These are phyloP conservation scores for Ammodytes dubius DNA, from an alignment of 2,113 vertebrate species.

Conservation along the genomic window DNA sequence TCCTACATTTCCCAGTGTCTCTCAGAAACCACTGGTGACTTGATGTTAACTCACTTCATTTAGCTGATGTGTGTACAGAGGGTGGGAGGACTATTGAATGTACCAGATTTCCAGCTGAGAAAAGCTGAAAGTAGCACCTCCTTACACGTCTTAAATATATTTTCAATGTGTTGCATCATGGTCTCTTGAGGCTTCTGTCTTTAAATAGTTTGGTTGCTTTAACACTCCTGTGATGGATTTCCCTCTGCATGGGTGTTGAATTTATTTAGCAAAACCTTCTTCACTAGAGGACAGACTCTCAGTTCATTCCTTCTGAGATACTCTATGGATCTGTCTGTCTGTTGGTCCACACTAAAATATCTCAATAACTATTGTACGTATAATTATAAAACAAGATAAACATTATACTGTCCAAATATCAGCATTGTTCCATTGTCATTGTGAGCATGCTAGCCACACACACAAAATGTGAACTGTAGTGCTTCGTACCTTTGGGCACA, in stretches of 20 bases:
- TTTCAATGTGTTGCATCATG: slow-evolving; percentile 42
- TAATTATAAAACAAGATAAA: neutral
- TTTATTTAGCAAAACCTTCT: neutral
- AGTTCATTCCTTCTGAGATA: too few species aligned
- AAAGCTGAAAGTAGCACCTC: slow-evolving; percentile 37
- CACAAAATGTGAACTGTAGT: slow-evolving; percentile 44
- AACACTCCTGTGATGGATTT: slow-evolving; percentile 48
- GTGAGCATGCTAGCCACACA: neutral
- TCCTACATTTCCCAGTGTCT: slow-evolving; percentile 12
- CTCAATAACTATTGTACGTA: neutral
- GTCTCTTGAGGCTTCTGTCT: slow-evolving; percentile 33
- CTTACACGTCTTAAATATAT: slow-evolving; percentile 28
- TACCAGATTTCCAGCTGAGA: slow-evolving; percentile 29
- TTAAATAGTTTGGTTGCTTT: slow-evolving; percentile 16
- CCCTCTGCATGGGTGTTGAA: slow-evolving; percentile 10
- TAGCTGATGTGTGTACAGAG: slow-evolving; percentile 22
- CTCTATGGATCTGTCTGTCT: too few species aligned
- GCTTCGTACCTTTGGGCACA: slow-evolving; percentile 40
- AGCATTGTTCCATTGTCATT: too few species aligned
- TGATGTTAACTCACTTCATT: slow-evolving; percentile 20
- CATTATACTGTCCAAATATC: too few species aligned
- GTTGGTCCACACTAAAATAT: neutral
- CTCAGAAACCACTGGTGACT: slow-evolving; percentile 3
- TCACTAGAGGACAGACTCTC: too few species aligned
- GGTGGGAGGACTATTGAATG: slow-evolving; percentile 38